These are phyloP conservation scores for Serripes groenlandicus DNA, from an alignment of 2,888 invertebrate species.

Conservation along the genomic window DNA sequence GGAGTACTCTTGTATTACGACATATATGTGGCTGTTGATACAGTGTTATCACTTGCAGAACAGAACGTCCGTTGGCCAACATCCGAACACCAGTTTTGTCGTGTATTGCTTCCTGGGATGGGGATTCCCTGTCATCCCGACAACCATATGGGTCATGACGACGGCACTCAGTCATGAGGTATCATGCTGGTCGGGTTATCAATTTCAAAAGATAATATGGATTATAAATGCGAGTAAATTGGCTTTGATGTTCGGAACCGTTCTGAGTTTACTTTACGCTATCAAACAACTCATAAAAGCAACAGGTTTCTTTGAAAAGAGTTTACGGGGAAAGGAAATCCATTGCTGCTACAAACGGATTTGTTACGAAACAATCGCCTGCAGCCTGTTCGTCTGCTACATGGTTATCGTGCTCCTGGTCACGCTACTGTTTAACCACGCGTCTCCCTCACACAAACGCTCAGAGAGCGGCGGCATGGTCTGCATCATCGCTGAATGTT, in stretches of 20 bases:
- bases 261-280: not conserved
- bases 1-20: constrained; percentile 39
- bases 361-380: constrained; percentile 27
- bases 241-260: constrained; percentile 21
- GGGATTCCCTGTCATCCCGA: constrained; percentile 59
- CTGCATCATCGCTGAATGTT: constrained; percentile 8
- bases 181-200: constrained; percentile 61
- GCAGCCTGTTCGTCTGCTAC: constrained; percentile 25
- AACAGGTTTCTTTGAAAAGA: constrained; percentile 8
- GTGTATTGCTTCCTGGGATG: constrained; percentile 62
- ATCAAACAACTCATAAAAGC: not conserved
- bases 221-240: constrained; percentile 52
- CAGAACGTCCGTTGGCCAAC: constrained; percentile 31
- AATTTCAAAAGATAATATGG: constrained; percentile 51
- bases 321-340: constrained; percentile 7
- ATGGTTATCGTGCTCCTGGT: constrained; percentile 23
- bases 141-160: constrained; percentile 60
- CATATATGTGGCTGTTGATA: constrained; percentile 55
- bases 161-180: constrained; percentile 48
- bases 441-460: not conserved
- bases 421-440: constrained; percentile 26
- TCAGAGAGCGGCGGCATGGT: not conserved
- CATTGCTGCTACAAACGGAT: constrained; percentile 29
- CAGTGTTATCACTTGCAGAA: constrained; percentile 49
- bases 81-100: constrained; percentile 49